phyloP scores from a whole-genome alignment of 2,888 invertebrate species.

The Cryptus armator region DNA sequence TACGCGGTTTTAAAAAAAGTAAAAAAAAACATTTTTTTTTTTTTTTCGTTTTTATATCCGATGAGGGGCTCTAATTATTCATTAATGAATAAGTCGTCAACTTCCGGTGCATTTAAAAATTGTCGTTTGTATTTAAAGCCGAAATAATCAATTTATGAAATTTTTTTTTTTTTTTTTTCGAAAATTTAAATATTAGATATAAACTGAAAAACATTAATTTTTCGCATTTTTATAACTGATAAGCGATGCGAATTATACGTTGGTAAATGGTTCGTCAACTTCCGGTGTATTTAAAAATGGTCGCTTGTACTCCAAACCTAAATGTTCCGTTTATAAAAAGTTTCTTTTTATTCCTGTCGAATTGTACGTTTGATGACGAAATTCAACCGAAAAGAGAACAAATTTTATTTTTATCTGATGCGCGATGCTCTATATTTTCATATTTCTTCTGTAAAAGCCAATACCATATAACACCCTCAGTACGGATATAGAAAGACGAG shows the following conservation, averaged over 20 bases:
- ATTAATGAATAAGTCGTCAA: too few relatives aligned
- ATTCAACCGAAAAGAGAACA: not conserved
- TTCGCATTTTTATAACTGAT: too few relatives aligned
- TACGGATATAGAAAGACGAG: constrained; percentile 38
- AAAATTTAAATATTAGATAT: too few relatives aligned
- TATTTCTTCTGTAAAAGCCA: constrained; percentile 7
- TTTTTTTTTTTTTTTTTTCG: not conserved
- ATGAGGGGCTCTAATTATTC: too few relatives aligned
- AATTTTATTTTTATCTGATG: not conserved
- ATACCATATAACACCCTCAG: constrained; percentile 20
- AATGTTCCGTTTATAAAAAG: not conserved
- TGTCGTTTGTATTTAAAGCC: not conserved
- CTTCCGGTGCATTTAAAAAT: not conserved
- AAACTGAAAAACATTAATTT: too few relatives aligned
- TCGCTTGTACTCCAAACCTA: not conserved
- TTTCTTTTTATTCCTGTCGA: not conserved
- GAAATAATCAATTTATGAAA: not conserved
- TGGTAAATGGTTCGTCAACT: too few relatives aligned
- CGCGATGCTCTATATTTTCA: not conserved
- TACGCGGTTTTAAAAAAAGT: too few relatives aligned
- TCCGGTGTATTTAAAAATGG: not conserved
- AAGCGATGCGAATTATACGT: too few relatives aligned
- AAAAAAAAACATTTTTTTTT: too few relatives aligned
- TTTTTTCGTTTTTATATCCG: too few relatives aligned
- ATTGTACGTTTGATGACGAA: not conserved